Conservation (phyloP, 1,140 invertebrate genomes). For the Heliconius nattereri region DNA sequence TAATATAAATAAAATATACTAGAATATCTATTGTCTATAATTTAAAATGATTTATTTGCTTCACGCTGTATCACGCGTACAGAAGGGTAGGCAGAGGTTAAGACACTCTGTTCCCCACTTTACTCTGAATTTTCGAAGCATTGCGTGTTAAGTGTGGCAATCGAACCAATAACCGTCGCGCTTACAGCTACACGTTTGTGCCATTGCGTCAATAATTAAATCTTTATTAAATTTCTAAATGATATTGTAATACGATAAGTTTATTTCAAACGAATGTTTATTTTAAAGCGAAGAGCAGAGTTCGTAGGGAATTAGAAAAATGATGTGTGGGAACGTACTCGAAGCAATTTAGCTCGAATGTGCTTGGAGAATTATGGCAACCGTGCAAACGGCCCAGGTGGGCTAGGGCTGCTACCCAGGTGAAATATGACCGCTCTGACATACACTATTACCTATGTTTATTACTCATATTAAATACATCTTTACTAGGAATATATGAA, state of each 20-base stretch:
- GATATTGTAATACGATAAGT: conserved; percentile 40
- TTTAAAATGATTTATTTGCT: conserved; percentile 20
- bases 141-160: too few species aligned
- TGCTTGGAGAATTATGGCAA: conserved; percentile 75
- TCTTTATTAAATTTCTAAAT: conserved; percentile 25
- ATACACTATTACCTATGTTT: not conserved
- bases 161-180: too few species aligned
- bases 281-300: conserved; percentile 64
- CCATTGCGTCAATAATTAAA: not conserved
- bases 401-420: conserved; percentile 49
- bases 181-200: too few species aligned
- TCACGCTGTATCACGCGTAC: too few species aligned
- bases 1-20: conserved; percentile 31
- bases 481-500: not conserved
- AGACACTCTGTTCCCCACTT: too few species aligned
- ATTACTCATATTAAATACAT: conserved; percentile 5
- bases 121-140: too few species aligned
- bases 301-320: conserved; percentile 76
- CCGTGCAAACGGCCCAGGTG: conserved; percentile 60
- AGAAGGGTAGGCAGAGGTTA: too few species aligned
- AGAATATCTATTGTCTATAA: conserved; percentile 25
- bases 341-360: conserved; percentile 70
- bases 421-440: conserved; percentile 43
- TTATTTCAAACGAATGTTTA: conserved; percentile 52
- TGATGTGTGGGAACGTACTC: conserved; percentile 77